phyloP scores from a whole-genome alignment of 2,113 vertebrate species.

The Albula goreensis region DNA sequence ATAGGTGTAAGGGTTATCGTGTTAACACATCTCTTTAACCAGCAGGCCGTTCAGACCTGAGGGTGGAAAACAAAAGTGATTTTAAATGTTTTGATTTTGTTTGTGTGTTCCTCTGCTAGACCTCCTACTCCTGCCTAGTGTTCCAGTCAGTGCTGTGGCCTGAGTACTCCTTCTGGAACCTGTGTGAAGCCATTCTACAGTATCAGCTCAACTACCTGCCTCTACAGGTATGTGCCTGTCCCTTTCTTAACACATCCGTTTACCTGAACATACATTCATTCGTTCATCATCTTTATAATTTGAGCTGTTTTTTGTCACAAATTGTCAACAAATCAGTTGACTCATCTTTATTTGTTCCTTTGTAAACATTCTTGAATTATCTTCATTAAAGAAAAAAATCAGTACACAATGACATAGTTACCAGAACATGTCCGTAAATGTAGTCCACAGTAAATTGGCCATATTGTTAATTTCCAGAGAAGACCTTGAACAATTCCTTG shows the following conservation, averaged over 20 bases:
- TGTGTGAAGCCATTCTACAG: constrained; percentile 92
- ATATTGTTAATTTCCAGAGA: no score
- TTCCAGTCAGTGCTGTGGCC: constrained; percentile 96
- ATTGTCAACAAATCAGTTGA: no score
- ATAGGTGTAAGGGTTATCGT: no score
- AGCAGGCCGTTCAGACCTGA: not conserved
- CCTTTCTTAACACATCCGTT: constrained; percentile 15
- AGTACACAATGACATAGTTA: no score
- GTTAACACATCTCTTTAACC: not conserved
- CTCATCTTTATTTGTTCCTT: no score
- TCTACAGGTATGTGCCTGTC: constrained; percentile 78
- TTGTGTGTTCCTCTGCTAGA: constrained; percentile 67
- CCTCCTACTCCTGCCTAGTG: constrained; percentile 91
- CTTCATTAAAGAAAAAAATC: no score
- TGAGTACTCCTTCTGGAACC: constrained; percentile 96
- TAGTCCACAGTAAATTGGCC: no score
- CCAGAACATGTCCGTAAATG: no score
- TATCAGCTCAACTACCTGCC: constrained; percentile 87
- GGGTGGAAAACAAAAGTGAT: not conserved
- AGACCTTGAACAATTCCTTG: no score
- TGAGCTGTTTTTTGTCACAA: not conserved
- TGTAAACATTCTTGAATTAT: no score
- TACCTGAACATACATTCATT: not conserved
- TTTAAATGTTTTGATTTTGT: constrained; percentile 7
- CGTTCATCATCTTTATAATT: not conserved